These are phyloP conservation scores for Sicus ferrugineus DNA, from an alignment of 2,888 invertebrate genomes.

Conservation along the genomic window DNA sequence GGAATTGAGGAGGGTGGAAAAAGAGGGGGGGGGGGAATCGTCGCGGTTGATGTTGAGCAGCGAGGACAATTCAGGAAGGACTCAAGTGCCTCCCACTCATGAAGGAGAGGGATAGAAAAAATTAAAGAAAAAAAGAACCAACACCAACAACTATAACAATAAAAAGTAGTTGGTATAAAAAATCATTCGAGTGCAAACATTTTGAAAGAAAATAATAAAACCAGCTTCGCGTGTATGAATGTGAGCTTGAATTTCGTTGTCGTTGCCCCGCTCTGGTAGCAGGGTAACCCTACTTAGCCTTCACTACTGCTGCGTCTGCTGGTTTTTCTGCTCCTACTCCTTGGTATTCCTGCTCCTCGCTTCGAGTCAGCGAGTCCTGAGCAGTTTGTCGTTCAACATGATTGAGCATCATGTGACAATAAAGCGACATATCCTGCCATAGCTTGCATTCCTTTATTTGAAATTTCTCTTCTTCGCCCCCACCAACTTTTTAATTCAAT, in stretches of 20 bases:
- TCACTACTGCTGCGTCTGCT: conserved; percentile 6
- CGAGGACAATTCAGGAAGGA: background rate
- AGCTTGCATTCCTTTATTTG: conserved; percentile 20
- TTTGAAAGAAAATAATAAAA: conserved; percentile 13
- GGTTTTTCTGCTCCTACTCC: background rate
- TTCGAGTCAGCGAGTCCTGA: background rate
- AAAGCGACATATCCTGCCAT: conserved; percentile 44
- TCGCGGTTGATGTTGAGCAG: background rate
- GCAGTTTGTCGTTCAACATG: conserved; percentile 35
- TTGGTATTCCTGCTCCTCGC: background rate
- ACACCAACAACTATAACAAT: background rate
- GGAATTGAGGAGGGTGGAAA: too few species aligned
- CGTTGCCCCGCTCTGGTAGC: background rate
- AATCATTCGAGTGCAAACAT: conserved; percentile 14
- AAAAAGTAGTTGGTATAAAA: background rate
- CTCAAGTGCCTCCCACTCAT: conserved; percentile 27
- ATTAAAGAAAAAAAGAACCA: background rate
- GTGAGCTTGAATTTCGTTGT: background rate
- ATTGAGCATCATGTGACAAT: conserved; percentile 45
- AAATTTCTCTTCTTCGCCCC: background rate
- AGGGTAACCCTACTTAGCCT: background rate
- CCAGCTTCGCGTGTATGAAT: conserved; percentile 5
- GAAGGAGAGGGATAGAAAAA: background rate
- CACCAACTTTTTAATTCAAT: conserved; percentile 14
- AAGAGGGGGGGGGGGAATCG: too few species aligned